These are phyloP conservation scores for Drosophila picticornis DNA, from an alignment of 2,888 invertebrate genomes.

Conservation along the genomic window DNA sequence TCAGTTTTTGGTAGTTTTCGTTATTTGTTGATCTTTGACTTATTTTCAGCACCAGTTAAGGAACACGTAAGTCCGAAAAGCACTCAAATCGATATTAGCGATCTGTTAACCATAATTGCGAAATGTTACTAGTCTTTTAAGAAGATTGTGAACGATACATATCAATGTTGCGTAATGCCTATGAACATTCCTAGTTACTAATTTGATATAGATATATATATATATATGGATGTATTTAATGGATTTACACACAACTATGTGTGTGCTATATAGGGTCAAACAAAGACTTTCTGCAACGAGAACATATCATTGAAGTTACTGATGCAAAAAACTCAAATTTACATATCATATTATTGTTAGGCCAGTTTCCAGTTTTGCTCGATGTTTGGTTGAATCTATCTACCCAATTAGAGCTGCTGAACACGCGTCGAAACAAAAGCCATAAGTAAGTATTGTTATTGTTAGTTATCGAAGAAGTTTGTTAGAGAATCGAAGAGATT, in stretches of 20 bases:
- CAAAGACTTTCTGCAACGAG: slow-evolving; percentile 84
- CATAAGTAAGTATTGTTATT: slow-evolving; percentile 49
- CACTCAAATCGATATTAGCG: neutral
- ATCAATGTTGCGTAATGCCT: slow-evolving; percentile 64
- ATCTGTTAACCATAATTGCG: slow-evolving; percentile 8
- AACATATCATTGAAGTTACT: slow-evolving; percentile 83
- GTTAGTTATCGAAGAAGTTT: slow-evolving; percentile 29
- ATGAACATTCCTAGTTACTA: slow-evolving; percentile 64
- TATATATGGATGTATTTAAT: slow-evolving; percentile 3
- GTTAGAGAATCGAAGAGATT: slow-evolving; percentile 2
- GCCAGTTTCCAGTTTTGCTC: slow-evolving; percentile 25
- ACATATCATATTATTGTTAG: slow-evolving; percentile 50
- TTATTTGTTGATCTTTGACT: slow-evolving; percentile 11
- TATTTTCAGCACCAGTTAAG: slow-evolving; percentile 22
- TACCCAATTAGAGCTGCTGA: neutral
- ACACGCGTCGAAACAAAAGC: slow-evolving; percentile 11
- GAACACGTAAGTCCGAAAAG: slow-evolving; percentile 57
- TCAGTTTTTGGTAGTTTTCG: slow-evolving; percentile 15
- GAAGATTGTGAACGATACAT: slow-evolving; percentile 75
- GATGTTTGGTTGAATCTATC: slow-evolving; percentile 8
- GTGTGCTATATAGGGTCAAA: slow-evolving; percentile 59
- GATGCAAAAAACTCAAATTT: slow-evolving; percentile 63
- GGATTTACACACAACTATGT: slow-evolving; percentile 27
- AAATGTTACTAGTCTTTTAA: slow-evolving; percentile 52
- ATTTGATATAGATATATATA: slow-evolving; percentile 39